These are phyloP conservation scores for Anisognathus igniventris DNA, from an alignment of 2,797 vertebrate genomes.

Conservation along the genomic window DNA sequence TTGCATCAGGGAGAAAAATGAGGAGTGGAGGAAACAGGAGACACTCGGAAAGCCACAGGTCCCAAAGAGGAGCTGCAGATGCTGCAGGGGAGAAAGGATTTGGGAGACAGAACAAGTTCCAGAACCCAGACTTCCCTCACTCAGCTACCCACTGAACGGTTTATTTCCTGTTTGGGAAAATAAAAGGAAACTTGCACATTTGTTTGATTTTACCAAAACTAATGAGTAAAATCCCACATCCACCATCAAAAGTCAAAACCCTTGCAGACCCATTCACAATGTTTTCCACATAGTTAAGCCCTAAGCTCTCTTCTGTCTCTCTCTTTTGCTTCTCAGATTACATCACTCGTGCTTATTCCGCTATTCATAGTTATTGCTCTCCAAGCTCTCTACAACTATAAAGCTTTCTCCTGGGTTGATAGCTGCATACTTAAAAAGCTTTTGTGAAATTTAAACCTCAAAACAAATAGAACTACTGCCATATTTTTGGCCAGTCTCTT, in stretches of 20 bases:
- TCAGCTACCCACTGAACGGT: neutral
- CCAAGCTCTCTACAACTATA: neutral
- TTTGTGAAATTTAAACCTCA: conserved; percentile 37
- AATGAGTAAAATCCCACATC: neutral
- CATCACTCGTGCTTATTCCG: neutral
- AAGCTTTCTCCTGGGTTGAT: neutral
- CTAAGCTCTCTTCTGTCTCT: neutral
- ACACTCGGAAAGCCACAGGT: neutral
- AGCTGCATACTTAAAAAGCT: conserved; percentile 15
- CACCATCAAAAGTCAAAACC: neutral
- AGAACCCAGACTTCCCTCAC: neutral
- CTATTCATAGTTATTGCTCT: conserved; percentile 5
- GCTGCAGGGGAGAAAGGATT: neutral
- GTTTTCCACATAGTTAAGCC: neutral
- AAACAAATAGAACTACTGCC: conserved; percentile 7
- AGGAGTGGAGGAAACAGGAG: neutral
- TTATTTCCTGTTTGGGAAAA: neutral
- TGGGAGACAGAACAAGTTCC: neutral
- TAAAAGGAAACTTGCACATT: neutral
- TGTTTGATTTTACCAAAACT: neutral
- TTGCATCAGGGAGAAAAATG: neutral
- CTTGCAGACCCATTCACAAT: neutral
- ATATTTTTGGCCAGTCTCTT: conserved; percentile 1
- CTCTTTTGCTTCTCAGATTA: neutral
- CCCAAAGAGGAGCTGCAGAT: neutral